Evolutionary conservation across 2,113 vertebrate species (phyloP), one percentile per base, ranked within the genome.

Genomic region (Dendropsophus ebraccatus): DNA sequence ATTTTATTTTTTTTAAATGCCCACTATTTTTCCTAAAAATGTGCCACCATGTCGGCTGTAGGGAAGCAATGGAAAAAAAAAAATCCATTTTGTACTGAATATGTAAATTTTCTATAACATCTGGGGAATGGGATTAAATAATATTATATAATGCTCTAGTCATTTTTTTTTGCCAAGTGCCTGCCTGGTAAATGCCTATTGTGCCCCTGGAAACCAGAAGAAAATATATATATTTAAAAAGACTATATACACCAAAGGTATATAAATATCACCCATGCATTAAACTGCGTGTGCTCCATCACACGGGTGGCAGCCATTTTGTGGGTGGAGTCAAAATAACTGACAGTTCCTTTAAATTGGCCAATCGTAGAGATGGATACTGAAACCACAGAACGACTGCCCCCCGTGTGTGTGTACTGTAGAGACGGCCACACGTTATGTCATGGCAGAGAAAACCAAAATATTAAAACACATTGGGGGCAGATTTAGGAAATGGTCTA

Each of bases 161-260:
- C n/a, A 35, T 35, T 69, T 35, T 16, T 78, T 25, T 56, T 41
- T 60, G 19, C 58, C 79, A 81, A 67, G 79, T 30, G 58, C 77
- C 77, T 60, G 77, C 77, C 77, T 80, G 77, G 77, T 80, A 60
- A 80, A 14, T 62, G n/a, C 56, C 50, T 78, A 54, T 30, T 78
- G 52, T 60, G 54, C 77, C 54, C 35, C 35, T 41, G 54, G 14
- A 80, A 80, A 62, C 21, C 54, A 80, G 54, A 79, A 58, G 76
- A 79, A 79, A 58, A 80, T 45, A 80, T 80, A 56, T 37, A 80
- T 56, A 21, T 79, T 79, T 79, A 74, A 58, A 41, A 54, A 56
- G 32, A 74, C 32, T 56, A 83, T 83, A 83, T 83, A 84, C 72
- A 84, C 41, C 19, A 76, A 58, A 76, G 52, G 83, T 84, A 84